A percentile compares a stretch with the other conserved stretches of the same genome.
phyloP scores from a whole-genome alignment of 2,113 vertebrate genomes.

The Pheucticus melanocephalus region DNA sequence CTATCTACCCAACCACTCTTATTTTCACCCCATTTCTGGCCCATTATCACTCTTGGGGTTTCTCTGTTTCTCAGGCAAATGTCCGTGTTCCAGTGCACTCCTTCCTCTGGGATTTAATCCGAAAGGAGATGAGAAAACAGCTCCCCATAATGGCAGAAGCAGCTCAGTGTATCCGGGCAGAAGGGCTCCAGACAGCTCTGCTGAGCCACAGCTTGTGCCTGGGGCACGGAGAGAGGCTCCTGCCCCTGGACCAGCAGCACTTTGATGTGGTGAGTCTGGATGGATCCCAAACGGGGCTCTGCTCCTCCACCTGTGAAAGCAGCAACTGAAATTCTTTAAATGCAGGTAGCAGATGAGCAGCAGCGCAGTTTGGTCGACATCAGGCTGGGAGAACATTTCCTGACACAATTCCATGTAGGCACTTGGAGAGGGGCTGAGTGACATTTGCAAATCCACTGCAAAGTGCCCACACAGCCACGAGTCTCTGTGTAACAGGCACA shows the following conservation, averaged over 20 bases:
- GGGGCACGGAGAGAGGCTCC: conserved; percentile 51
- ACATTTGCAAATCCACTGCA: neutral
- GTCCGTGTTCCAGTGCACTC: conserved; percentile 63
- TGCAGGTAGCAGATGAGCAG: neutral
- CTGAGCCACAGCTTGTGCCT: conserved; percentile 74
- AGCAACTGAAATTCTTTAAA: neutral
- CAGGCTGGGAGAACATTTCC: neutral
- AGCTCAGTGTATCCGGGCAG: conserved; percentile 67
- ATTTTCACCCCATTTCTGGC: neutral
- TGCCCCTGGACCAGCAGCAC: conserved; percentile 67
- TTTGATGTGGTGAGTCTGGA: conserved; percentile 80
- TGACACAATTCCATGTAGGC: neutral
- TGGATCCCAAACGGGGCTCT: neutral
- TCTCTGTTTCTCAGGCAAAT: conserved; percentile 63
- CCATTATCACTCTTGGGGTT: neutral
- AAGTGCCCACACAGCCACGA: neutral
- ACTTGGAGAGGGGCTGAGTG: neutral
- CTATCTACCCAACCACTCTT: neutral
- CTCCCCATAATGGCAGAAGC: conserved; percentile 78
- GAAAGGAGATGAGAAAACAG: conserved; percentile 54
- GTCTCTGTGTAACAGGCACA: neutral
- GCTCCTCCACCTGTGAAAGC: neutral
- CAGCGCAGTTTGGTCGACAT: neutral
- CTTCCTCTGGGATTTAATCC: conserved; percentile 74
- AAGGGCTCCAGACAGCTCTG: conserved; percentile 79